Evolutionary conservation across 2,888 invertebrate genomes (phyloP).

Genomic region (Pachydiplax longipennis): DNA sequence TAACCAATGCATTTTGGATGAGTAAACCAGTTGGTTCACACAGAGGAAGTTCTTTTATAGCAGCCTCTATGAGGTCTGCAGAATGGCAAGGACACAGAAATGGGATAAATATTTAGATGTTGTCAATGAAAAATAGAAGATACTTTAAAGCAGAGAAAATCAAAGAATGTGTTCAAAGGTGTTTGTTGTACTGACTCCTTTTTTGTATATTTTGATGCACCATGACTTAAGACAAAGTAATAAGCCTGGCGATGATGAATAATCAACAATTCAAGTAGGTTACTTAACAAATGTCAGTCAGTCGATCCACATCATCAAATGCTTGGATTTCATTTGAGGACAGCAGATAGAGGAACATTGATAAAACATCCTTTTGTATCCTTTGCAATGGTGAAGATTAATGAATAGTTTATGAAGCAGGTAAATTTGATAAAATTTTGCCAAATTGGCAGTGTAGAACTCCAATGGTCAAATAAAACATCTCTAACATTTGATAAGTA

Average conservation of each 20-base stretch:
- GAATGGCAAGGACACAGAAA: constrained; percentile 8
- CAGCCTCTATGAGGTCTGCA: constrained; percentile 14
- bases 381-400: constrained; percentile 22
- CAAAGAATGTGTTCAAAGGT: constrained; percentile 15
- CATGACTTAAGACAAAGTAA: constrained; percentile 12
- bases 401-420: background rate
- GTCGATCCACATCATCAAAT: constrained; percentile 28
- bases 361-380: constrained; percentile 1
- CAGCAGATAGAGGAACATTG: constrained; percentile 29
- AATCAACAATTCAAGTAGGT: constrained; percentile 28
- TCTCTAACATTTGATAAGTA: constrained; percentile 39
- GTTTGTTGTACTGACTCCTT: constrained; percentile 5
- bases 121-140: constrained; percentile 38
- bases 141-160: constrained; percentile 31
- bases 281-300: constrained; percentile 43
- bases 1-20: constrained; percentile 32
- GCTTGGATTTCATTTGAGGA: constrained; percentile 32
- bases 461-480: background rate
- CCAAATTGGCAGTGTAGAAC: constrained; percentile 20
- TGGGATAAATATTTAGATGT: constrained; percentile 29
- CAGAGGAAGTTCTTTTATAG: constrained; percentile 5
- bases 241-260: constrained; percentile 26
- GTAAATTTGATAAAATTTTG: constrained; percentile 33
- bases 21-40: background rate
- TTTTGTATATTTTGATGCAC: constrained; percentile 29